phyloP scores from a whole-genome alignment of 2,797 vertebrate species.

The Acrossocheilus fasciatus region DNA sequence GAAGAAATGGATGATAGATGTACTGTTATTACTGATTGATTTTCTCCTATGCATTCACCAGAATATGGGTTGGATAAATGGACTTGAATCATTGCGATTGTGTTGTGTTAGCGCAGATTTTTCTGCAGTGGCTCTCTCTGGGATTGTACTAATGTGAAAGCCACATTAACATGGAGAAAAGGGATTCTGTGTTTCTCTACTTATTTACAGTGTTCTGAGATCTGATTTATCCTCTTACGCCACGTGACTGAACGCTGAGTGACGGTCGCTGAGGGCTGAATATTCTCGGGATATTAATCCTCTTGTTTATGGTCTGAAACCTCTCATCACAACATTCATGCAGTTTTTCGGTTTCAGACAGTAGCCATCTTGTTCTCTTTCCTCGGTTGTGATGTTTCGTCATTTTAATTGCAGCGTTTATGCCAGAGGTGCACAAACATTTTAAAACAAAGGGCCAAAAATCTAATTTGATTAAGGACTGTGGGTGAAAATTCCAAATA shows the following conservation, averaged over 20 bases:
- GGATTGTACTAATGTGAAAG: constrained; percentile 63
- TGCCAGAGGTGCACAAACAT: neutral
- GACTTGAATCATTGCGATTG: neutral
- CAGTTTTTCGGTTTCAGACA: neutral
- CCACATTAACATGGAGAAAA: constrained; percentile 52
- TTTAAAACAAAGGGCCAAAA: neutral
- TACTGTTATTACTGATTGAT: neutral
- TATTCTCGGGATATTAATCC: constrained; percentile 74
- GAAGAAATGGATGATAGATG: neutral
- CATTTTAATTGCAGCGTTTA: neutral
- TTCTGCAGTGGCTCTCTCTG: constrained; percentile 27
- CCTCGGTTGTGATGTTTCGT: constrained; percentile 55
- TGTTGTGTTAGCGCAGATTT: neutral
- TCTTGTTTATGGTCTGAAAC: constrained; percentile 60
- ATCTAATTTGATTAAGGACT: neutral
- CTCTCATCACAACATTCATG: constrained; percentile 44
- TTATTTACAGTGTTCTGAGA: constrained; percentile 64
- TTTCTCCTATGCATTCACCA: neutral
- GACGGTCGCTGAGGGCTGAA: constrained; percentile 63
- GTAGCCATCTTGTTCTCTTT: constrained; percentile 8
- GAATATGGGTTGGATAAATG: neutral
- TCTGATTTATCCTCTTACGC: constrained; percentile 68
- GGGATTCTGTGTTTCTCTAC: constrained; percentile 15
- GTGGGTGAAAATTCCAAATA: neutral
- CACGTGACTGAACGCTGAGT: constrained; percentile 50